Base-by-base conservation (phyloP, 1,140 invertebrate genomes). In the Cotesia chilonis region DNA sequence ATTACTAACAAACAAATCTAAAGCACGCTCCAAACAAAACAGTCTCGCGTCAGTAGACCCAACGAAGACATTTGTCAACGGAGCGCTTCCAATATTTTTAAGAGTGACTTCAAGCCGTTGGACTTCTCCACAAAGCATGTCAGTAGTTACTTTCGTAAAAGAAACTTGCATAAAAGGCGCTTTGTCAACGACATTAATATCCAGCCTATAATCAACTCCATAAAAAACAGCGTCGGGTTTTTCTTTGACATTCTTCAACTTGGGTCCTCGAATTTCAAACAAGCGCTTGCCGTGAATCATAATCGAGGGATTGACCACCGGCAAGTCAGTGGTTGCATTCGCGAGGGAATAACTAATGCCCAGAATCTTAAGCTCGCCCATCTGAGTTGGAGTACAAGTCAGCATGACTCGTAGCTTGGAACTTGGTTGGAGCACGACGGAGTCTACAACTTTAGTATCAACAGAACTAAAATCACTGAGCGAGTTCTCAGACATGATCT, bases 101-200 rank as follows among this genome's bases (percentile, higher is more conserved):
- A 95, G 88, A 68, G 91, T 90, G 2, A 95, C 87, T 57, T 89
- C 89, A 4, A 94, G 82, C 38, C 85, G 88, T 77, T 91, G 90
- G 47, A 95, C 87, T 84, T 95, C 93, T 4, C 93, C 92, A 78
- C 91, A 92, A 55, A 94, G 83, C 79, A 94, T 89, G 67, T 92
- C 90, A 1, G 87, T 82, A 64, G 88, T 89, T n/a, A 93, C 88
- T 80, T 93, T 90, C 20, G 88, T 89, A 79, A 95, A 94, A 4
- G 88, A 73, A 83, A 94, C 93, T 86, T 93, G 91, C 78, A 95
- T 85, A 79, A 91, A 91, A 1, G 94, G 93, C n/a, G 91, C 88
- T 69, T 89, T 88, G 3, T 92, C 89, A 36, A 92, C 90, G 57
- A 94, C 86, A 75, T 88, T 89, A 71, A 94, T 91, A 70, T 89